Evolutionary conservation across 2,888 invertebrate species (phyloP).

Genomic region (Cerastoderma edule): DNA sequence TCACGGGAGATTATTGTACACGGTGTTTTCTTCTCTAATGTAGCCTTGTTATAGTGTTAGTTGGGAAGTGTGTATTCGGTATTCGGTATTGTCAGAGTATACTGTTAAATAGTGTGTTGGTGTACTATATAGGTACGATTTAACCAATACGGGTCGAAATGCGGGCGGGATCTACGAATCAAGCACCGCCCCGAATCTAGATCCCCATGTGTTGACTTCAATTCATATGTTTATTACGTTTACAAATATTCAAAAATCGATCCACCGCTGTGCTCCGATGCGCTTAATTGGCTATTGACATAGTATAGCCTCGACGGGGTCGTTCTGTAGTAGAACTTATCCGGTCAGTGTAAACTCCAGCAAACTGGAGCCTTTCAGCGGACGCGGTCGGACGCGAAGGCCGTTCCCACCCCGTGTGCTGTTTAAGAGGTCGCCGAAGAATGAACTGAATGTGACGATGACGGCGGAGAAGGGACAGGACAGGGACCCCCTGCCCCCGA

Average conservation of each 20-base stretch:
- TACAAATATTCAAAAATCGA: constrained; percentile 65
- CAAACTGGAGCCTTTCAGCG: constrained; percentile 55
- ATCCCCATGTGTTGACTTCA: constrained; percentile 17
- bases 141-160: constrained; percentile 25
- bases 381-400: constrained; percentile 55
- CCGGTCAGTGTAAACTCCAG: constrained; percentile 18
- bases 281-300: constrained; percentile 66
- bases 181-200: constrained; percentile 10
- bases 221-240: constrained; percentile 43
- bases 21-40: too few species aligned
- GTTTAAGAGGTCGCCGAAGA: constrained; percentile 55
- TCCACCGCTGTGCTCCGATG: constrained; percentile 50
- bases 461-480: constrained; percentile 62
- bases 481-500: constrained; percentile 61
- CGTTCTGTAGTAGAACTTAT: constrained; percentile 43
- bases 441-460: constrained; percentile 52
- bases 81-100: not conserved
- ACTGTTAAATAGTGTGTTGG: constrained; percentile 5
- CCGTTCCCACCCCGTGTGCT: constrained; percentile 57
- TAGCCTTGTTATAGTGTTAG: not conserved
- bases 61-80: not conserved
- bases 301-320: constrained; percentile 29
- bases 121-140: constrained; percentile 12
- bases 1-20: too few species aligned
- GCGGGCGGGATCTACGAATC: constrained; percentile 8